These are phyloP conservation scores for Dendrocincla tyrannina DNA, from an alignment of 2,797 vertebrate genomes.

Conservation along the genomic window DNA sequence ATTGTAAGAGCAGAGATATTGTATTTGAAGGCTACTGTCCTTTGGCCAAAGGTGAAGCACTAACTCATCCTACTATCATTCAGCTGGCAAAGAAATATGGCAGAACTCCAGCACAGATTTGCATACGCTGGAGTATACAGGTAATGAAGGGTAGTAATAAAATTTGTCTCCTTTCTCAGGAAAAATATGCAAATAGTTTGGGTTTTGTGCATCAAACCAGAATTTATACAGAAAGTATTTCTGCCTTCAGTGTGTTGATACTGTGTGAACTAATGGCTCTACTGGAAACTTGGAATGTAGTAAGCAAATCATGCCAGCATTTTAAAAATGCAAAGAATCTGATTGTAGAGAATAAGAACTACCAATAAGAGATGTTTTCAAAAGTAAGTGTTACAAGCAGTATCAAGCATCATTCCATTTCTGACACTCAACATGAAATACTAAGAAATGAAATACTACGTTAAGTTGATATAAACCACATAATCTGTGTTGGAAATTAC, in stretches of 20 bases:
- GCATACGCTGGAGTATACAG: conserved; percentile 81
- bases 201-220: background rate
- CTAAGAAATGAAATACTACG: background rate
- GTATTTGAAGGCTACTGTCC: conserved; percentile 83
- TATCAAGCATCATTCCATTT: background rate
- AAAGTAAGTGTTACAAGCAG: background rate
- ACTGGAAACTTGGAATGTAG: background rate
- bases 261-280: background rate
- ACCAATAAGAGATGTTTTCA: background rate
- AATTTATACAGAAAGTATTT: background rate
- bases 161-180: background rate
- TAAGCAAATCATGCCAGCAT: background rate
- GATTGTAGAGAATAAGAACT: background rate
- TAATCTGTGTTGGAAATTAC: background rate
- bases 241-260: background rate
- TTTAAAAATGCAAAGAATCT: background rate
- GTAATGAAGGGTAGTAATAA: conserved; percentile 30
- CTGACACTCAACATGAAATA: background rate
- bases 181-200: background rate
- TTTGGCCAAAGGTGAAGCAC: conserved; percentile 79
- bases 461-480: background rate
- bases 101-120: conserved; percentile 80
- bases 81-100: conserved; percentile 76
- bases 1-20: conserved; percentile 76
- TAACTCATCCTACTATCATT: conserved; percentile 72